phyloP scores from a whole-genome alignment of 1,140 invertebrate genomes.

The Drosophila varians region DNA sequence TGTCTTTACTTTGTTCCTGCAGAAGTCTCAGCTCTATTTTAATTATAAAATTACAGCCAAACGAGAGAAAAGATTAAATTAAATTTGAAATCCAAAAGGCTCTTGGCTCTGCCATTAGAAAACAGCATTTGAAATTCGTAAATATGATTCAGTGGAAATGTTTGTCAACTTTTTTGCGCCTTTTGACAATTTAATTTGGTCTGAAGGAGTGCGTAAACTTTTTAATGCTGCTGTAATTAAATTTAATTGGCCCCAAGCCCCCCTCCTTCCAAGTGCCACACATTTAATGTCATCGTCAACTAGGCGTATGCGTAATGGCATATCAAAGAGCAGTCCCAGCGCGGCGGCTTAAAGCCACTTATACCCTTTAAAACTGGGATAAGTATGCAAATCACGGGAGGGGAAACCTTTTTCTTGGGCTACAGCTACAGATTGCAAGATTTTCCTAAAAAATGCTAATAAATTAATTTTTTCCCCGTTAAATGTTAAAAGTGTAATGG shows the following conservation, averaged over 20 bases:
- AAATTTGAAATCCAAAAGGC: not conserved
- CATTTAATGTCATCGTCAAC: conserved; percentile 51
- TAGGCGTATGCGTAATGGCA: conserved; percentile 52
- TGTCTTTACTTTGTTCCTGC: conserved; percentile 26
- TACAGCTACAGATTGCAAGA: not conserved
- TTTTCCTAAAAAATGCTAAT: not conserved
- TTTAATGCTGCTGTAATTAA: conserved; percentile 65
- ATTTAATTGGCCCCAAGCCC: conserved; percentile 50
- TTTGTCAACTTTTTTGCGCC: conserved; percentile 49
- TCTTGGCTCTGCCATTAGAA: not conserved
- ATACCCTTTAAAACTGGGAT: conserved; percentile 2
- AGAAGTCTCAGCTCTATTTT: conserved; percentile 33
- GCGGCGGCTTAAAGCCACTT: not conserved
- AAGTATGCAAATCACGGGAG: not conserved
- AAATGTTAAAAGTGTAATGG: not conserved
- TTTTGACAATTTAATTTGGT: conserved; percentile 33
- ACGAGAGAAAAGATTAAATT: conserved; percentile 1
- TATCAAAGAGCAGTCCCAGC: not conserved
- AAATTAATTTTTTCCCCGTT: not conserved
- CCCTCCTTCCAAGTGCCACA: not conserved
- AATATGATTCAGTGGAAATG: conserved; percentile 10
- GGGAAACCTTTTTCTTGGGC: not conserved
- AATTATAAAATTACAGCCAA: conserved; percentile 13
- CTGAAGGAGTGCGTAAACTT: conserved; percentile 45
- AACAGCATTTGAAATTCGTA: conserved; percentile 5